A percentile compares a stretch with the other conserved stretches of the same genome.
phyloP scores from a whole-genome alignment of 2,888 invertebrate genomes.

The Pomacea canaliculata region DNA sequence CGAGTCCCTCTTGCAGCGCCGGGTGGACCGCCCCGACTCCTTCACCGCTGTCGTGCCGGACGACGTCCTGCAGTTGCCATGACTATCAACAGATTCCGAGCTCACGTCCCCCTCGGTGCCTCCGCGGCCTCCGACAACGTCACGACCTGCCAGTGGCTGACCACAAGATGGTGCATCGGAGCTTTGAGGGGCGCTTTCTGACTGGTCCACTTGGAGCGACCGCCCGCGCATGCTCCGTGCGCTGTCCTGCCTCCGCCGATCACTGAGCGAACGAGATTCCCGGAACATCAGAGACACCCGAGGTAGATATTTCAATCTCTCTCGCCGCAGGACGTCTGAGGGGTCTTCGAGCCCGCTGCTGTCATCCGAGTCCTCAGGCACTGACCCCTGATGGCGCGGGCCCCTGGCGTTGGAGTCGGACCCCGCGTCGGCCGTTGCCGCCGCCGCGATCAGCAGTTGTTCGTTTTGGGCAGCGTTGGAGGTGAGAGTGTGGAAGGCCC shows the following conservation, averaged over 20 bases:
- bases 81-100: too few relatives aligned
- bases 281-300: slow-evolving; percentile 24
- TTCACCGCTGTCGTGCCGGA: too few relatives aligned
- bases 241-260: slow-evolving; percentile 10
- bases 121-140: too few relatives aligned
- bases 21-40: too few relatives aligned
- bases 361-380: slow-evolving; percentile 14
- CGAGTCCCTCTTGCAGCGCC: too few relatives aligned
- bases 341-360: not conserved
- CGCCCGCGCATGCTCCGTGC: not conserved
- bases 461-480: slow-evolving; percentile 36
- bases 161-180: too few relatives aligned
- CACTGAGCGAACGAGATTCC: slow-evolving; percentile 5
- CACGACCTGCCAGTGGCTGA: too few relatives aligned
- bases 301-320: slow-evolving; percentile 19
- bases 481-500: slow-evolving; percentile 57
- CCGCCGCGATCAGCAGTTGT: slow-evolving; percentile 5
- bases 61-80: too few relatives aligned
- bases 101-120: too few relatives aligned
- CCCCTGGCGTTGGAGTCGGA: too few relatives aligned
- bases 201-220: not conserved
- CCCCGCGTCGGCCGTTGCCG: not conserved
- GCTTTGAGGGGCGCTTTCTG: too few relatives aligned
- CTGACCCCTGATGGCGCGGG: not conserved
- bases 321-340: not conserved